phyloP scores from a whole-genome alignment of 2,113 vertebrate genomes.

The Peromyscus polionotus region DNA sequence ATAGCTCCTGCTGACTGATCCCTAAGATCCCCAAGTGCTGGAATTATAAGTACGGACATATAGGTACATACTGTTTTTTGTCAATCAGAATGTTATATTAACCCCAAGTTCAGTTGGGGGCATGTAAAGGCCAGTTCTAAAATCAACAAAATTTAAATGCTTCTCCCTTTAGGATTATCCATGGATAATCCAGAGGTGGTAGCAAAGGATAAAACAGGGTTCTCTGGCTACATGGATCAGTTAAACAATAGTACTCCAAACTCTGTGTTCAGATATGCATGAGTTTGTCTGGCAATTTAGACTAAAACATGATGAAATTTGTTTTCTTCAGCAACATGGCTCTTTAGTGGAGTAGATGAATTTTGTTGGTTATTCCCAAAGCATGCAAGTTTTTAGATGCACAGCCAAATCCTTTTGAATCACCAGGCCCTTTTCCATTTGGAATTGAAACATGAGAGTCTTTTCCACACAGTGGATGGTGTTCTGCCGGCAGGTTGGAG shows the following conservation, averaged over 20 bases:
- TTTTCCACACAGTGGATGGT: background rate
- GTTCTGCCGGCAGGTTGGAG: background rate
- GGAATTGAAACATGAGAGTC: conserved; percentile 44
- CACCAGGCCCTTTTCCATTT: conserved; percentile 38
- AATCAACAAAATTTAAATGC: background rate
- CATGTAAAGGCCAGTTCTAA: background rate
- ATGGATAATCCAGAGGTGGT: background rate
- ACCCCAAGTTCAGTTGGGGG: conserved; percentile 21
- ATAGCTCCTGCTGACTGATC: conserved; percentile 40
- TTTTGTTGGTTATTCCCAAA: conserved; percentile 20
- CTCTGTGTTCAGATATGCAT: background rate
- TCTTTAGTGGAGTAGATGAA: background rate
- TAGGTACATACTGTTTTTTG: background rate
- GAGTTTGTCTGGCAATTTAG: background rate
- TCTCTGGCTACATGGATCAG: background rate
- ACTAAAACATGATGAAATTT: background rate
- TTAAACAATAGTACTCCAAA: background rate
- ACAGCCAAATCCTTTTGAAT: conserved; percentile 20
- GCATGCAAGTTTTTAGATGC: conserved; percentile 40
- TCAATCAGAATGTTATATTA: conserved; percentile 9
- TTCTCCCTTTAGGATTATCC: background rate
- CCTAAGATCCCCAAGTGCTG: background rate
- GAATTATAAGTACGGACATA: background rate
- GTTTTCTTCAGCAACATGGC: background rate
- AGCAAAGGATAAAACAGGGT: background rate